Base-by-base conservation (phyloP, 1,140 invertebrate species). In the Apis dorsata region DNA sequence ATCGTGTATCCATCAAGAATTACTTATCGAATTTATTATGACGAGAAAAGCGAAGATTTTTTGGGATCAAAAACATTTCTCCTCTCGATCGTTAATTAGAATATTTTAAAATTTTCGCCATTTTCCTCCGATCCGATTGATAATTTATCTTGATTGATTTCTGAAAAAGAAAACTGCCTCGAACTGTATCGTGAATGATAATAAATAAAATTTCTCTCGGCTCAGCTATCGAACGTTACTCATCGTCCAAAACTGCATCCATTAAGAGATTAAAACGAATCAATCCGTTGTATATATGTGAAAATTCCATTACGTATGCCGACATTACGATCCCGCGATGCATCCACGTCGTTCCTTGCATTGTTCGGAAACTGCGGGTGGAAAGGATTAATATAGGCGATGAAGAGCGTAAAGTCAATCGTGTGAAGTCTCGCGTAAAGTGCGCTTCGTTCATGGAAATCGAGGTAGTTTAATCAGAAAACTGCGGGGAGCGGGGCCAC, bases 401-500 rank as follows among this genome's bases (percentile, higher is more conserved):
- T n/a, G 65, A 60, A 60, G 44, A 74, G 70, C 44, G 74, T 66
- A 60, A 77, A 87, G 81, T 84, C 79, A 85, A 87, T 88, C 84
- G 83, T 65, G 81, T 63, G 79, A 81, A 87, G 77, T 63, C 75
- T 82, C 55, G 86, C 84, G 74, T 79, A 81, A 84, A 86, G 74
- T 72, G 77, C 79, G 59, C 70, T 84, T 80, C 68, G 76, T 83
- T 60, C 78, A 65, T 81, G 80, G 84, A 83, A 85, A 87, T 87
- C 81, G 86, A 79, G 28, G 84, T 82, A 86, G 88, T 89, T 89
- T 89, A 89, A 89, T 89, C 88, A 87, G 88, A 89, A 85, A 89
- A 89, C 85, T 89, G 85, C 81, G 77, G 76, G 63, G 76, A 68
- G 79, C 65, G 78, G 66, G 24, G 63, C 57, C 76, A 44, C 78